Base-by-base conservation (phyloP, 1,140 invertebrate genomes). In the Panulirus ornatus region DNA sequence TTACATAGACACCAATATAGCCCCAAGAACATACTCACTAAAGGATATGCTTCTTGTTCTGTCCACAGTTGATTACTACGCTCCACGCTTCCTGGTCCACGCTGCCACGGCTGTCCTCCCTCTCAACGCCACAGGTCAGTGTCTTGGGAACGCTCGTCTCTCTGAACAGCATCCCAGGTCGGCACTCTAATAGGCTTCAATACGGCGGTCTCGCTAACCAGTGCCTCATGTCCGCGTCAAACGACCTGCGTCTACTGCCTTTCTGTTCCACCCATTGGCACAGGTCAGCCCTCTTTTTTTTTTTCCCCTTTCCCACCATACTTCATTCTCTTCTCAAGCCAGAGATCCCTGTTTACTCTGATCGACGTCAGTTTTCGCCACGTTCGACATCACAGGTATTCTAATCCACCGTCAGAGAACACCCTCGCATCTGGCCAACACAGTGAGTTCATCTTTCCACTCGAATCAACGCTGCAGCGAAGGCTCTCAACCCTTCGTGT, bases 91-190 rank as follows among this genome's bases (percentile, higher is more conserved):
- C 42, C 79, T 83, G 2, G 83, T 84, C 47, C 83, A 84, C 83
- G 63, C 83, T 3, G 83, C 83, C 38, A 84, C 83, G 2, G 83
- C 83, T 19, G 83, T 84, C 40, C 63, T 84, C 0, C 83, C 83
- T 30, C n/a, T 47, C n/a, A 84, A 84, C 70, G 83, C 83, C 16
- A 84, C 83, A 73, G 83, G 83, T 84, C 16, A 71, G 70, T 38
- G 16, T n/a, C 54, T 27, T 27, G 27, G 11, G 6, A 83, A 58
- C 16, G 47, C 22, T 22, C 22, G 22, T 36, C 19, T 16, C 40
- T 34, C n/a, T 58, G 54, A 51, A 51, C 11, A 38, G 22, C 16
- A 44, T 9, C 8, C 36, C 44, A 16, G 40, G 27, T 19, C 19
- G 40, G 3, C 27, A 58, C 14, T 16, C 40, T 40, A 40, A 40